A percentile compares a stretch with the other conserved stretches of the same genome.
These are phyloP conservation scores for Lacanobia wlatinum DNA, from an alignment of 2,888 invertebrate genomes.

Conservation along the genomic window DNA sequence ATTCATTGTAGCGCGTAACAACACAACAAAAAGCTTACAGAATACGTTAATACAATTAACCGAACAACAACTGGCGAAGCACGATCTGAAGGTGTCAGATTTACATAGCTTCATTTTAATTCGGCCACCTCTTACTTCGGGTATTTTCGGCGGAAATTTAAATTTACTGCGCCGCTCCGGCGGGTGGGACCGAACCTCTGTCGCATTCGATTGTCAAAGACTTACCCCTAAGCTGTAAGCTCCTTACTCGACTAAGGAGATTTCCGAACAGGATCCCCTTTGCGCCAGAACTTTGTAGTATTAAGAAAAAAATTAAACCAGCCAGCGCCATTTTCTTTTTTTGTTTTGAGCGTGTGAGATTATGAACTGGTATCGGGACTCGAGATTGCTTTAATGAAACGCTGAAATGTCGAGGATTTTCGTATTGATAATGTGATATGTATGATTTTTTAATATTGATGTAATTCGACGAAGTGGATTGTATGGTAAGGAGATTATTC, in stretches of 20 bases:
- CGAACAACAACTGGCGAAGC: conserved; percentile 55
- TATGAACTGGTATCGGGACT: conserved; percentile 32
- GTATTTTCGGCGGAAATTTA: conserved; percentile 67
- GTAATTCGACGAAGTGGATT: conserved; percentile 17
- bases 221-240: conserved; percentile 83
- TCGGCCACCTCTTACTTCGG: conserved; percentile 53
- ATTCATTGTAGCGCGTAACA: background rate
- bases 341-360: conserved; percentile 61
- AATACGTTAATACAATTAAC: conserved; percentile 58
- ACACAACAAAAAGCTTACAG: conserved; percentile 34
- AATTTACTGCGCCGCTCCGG: conserved; percentile 66
- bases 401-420: conserved; percentile 45
- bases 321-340: conserved; percentile 65
- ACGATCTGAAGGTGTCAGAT: conserved; percentile 59
- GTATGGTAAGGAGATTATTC: conserved; percentile 9
- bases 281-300: conserved; percentile 81
- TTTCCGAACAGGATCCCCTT: conserved; percentile 79
- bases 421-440: conserved; percentile 29
- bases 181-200: conserved; percentile 74
- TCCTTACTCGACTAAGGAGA: conserved; percentile 87
- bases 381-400: conserved; percentile 53
- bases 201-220: conserved; percentile 88
- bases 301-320: conserved; percentile 80
- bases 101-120: conserved; percentile 65
- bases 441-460: conserved; percentile 38